Conservation (phyloP, 2,888 invertebrate genomes). For the Gymnocheta viridis region DNA sequence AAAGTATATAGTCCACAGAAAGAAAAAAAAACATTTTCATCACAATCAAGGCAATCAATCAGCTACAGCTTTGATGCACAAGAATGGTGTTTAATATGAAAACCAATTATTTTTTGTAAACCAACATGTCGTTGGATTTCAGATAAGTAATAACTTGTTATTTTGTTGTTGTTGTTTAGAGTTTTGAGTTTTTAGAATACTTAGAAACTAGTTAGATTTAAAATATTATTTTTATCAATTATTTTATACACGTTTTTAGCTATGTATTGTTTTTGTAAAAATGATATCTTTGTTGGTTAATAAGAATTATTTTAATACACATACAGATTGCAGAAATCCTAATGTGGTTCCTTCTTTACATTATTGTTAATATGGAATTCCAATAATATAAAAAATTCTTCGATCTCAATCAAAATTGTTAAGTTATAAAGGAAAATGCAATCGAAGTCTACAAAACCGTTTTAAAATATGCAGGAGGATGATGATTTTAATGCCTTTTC, state of each 20-base stretch:
- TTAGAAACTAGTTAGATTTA: conserved; percentile 45
- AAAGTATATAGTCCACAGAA: conserved; percentile 38
- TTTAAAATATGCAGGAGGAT: not conserved
- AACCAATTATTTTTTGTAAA: not conserved
- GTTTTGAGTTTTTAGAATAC: conserved; percentile 20
- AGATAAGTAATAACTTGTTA: not conserved
- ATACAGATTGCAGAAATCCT: not conserved
- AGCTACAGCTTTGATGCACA: conserved; percentile 27
- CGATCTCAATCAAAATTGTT: not conserved
- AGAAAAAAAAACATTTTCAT: conserved; percentile 8
- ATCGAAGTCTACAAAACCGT: not conserved
- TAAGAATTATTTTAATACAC: not conserved
- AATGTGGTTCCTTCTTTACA: not conserved
- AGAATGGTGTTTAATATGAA: conserved; percentile 20
- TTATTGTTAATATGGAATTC: not conserved
- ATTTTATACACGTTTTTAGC: conserved; percentile 17
- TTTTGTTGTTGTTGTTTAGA: not conserved
- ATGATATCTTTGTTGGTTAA: not conserved
- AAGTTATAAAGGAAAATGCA: not conserved
- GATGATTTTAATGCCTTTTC: not conserved
- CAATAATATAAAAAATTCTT: not conserved
- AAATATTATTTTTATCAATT: conserved; percentile 23
- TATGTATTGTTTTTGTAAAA: not conserved
- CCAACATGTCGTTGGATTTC: conserved; percentile 2
- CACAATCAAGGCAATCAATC: conserved; percentile 44